Conservation (phyloP, 2,888 invertebrate species). For the Ennomos quercinarius region DNA sequence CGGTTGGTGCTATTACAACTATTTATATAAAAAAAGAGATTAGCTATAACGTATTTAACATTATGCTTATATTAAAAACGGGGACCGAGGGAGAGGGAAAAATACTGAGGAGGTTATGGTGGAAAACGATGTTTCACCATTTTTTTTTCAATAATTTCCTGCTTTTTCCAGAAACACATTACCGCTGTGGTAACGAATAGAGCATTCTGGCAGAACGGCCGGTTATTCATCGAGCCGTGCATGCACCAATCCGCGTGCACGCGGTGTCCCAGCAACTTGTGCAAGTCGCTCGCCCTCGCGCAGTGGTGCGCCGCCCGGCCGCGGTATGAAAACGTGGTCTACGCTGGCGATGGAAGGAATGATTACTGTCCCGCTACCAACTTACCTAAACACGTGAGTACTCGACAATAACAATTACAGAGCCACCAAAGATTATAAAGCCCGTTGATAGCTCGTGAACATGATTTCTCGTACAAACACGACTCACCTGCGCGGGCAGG, state of each 20-base stretch:
- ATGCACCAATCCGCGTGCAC: slow-evolving; percentile 67
- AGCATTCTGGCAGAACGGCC: slow-evolving; percentile 68
- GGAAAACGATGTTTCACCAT: too few species aligned
- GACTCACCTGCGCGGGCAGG: too few species aligned
- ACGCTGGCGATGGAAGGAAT: slow-evolving; percentile 73
- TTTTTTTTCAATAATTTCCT: not conserved
- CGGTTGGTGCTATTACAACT: too few species aligned
- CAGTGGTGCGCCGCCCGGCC: slow-evolving; percentile 55
- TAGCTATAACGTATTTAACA: too few species aligned
- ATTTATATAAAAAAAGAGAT: too few species aligned
- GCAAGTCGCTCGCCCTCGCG: slow-evolving; percentile 72
- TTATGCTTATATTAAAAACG: too few species aligned
- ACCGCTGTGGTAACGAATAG: slow-evolving; percentile 69
- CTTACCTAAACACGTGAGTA: slow-evolving; percentile 64
- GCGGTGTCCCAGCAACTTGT: slow-evolving; percentile 71
- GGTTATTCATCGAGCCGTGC: slow-evolving; percentile 73
- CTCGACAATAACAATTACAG: not conserved
- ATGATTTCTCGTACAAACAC: too few species aligned
- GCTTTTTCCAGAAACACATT: slow-evolving; percentile 60
- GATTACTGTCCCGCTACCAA: slow-evolving; percentile 71
- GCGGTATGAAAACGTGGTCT: slow-evolving; percentile 54
- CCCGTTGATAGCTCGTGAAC: too few species aligned
- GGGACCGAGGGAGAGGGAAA: too few species aligned
- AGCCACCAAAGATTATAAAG: too few species aligned
- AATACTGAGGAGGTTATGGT: too few species aligned